Conservation (phyloP, 2,888 invertebrate genomes). For the Phoronis australis region DNA sequence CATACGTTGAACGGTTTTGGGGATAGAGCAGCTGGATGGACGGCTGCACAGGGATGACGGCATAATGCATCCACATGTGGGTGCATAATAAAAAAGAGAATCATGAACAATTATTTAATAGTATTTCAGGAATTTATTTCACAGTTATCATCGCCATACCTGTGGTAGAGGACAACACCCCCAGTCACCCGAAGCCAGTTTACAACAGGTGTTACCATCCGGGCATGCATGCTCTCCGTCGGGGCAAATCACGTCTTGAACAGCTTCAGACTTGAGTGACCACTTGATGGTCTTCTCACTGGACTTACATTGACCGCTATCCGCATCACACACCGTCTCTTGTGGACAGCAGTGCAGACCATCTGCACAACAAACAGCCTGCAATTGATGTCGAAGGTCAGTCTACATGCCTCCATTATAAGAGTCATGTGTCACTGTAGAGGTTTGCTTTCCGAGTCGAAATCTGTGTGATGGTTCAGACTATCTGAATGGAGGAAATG, state of each 20-base stretch:
- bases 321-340: slow-evolving; percentile 5
- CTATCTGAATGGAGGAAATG: too few species aligned
- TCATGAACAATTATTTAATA: too few species aligned
- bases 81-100: too few species aligned
- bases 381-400: too few species aligned
- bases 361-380: slow-evolving; percentile 36
- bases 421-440: too few species aligned
- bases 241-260: slow-evolving; percentile 14
- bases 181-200: slow-evolving; percentile 21
- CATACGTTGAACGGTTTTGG: too few species aligned
- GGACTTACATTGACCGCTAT: neutral
- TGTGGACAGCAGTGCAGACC: slow-evolving; percentile 31
- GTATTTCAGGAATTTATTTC: too few species aligned
- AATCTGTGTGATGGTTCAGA: too few species aligned
- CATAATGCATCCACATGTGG: too few species aligned
- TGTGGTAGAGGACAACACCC: slow-evolving; percentile 44
- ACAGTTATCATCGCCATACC: slow-evolving; percentile 15
- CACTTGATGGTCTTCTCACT: neutral
- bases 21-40: slow-evolving; percentile 34
- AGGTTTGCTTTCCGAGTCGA: too few species aligned
- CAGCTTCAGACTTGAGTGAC: neutral
- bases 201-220: slow-evolving; percentile 35
- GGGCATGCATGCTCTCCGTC: slow-evolving; percentile 20
- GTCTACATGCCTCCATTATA: too few species aligned
- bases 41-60: too few species aligned